Conservation (phyloP, 2,797 vertebrate genomes). For the Luscinia luscinia region DNA sequence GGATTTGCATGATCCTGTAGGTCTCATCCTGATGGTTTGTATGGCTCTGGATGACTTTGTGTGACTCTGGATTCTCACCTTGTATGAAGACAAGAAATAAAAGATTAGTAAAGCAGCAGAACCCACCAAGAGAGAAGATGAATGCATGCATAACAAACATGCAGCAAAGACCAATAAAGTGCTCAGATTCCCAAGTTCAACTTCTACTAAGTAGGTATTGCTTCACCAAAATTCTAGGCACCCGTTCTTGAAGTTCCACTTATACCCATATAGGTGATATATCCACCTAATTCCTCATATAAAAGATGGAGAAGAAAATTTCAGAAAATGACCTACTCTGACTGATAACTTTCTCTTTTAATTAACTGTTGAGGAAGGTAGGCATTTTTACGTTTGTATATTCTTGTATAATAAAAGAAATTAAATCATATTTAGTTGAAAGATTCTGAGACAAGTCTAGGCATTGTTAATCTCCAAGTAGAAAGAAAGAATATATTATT, state of each 20-base stretch:
- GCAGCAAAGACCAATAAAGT: not conserved
- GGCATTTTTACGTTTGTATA: not conserved
- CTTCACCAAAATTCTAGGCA: not conserved
- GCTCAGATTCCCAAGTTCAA: not conserved
- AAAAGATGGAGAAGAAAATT: not conserved
- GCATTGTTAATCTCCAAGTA: not conserved
- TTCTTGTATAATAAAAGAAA: not conserved
- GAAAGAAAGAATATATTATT: not conserved
- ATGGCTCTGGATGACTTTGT: not conserved
- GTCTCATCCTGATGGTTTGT: not conserved
- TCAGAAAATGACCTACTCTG: not conserved
- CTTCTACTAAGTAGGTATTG: not conserved
- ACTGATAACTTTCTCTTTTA: not conserved
- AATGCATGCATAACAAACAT: not conserved
- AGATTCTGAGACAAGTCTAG: not conserved
- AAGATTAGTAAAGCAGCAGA: not conserved
- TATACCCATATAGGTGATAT: not conserved
- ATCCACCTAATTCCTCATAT: not conserved
- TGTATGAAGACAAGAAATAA: not conserved
- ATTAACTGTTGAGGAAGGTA: not conserved
- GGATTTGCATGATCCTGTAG: not conserved
- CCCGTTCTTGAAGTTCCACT: not conserved
- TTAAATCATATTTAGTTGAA: not conserved
- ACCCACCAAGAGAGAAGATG: not conserved
- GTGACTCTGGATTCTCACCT: not conserved